A percentile compares a stretch with the other conserved stretches of the same genome.
phyloP scores from a whole-genome alignment of 2,113 vertebrate genomes.

The Corythoichthys intestinalis region DNA sequence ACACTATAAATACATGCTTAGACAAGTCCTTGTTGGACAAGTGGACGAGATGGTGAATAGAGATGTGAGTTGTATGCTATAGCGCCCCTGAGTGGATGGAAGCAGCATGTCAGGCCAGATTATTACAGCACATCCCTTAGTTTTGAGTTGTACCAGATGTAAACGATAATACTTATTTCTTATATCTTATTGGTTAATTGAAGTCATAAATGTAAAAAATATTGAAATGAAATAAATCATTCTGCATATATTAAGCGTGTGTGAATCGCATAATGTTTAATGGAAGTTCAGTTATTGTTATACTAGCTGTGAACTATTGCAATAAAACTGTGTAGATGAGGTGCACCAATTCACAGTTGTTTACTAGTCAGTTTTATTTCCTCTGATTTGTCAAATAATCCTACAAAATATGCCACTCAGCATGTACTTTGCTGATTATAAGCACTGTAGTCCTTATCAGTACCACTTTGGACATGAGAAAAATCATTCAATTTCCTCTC shows the following conservation, averaged over 20 bases:
- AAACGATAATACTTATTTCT: constrained; percentile 14
- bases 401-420: constrained; percentile 28
- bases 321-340: neutral
- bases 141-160: neutral
- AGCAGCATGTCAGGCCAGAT: constrained; percentile 11
- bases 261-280: neutral
- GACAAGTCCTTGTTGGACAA: neutral
- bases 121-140: constrained; percentile 1
- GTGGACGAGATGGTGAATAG: neutral
- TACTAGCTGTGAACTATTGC: neutral
- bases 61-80: constrained; percentile 24
- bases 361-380: neutral
- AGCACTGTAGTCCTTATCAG: constrained; percentile 29
- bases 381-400: neutral
- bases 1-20: constrained; percentile 4
- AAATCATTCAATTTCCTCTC: neutral
- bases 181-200: neutral
- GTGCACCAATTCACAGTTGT: neutral
- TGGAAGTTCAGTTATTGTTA: neutral
- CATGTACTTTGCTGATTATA: constrained; percentile 32
- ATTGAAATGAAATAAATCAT: neutral
- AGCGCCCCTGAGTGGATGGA: constrained; percentile 59
- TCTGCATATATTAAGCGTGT: neutral
- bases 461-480: neutral
- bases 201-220: neutral